Evolutionary conservation across 2,888 invertebrate genomes (phyloP), one percentile per base, ranked within the genome.

Genomic region (Heliothis peltigera): DNA sequence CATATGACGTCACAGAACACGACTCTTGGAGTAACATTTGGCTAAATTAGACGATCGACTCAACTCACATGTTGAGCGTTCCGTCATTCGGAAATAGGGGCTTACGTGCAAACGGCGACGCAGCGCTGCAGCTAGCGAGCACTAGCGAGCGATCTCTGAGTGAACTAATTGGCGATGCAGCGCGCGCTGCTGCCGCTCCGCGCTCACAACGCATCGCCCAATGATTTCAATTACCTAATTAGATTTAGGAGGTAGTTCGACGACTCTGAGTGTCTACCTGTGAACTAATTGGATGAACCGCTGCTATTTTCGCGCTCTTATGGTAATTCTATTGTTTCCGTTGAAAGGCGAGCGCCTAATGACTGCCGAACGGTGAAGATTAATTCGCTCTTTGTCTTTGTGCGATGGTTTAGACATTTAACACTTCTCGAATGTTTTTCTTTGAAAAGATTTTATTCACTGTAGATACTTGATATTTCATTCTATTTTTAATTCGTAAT

Each of bases 201-300:
- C 64, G 58, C 65, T 72, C 70, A 42, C 61, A 64, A 69, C 74
- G 70, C 80, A 73, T 58, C 64, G 74, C 59, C 80, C 84, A 85
- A 87, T 89, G 87, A 90, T 91, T 91, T 89, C 90, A 92, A 91
- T 91, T 89, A 89, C 88, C 80, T 89, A 88, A 90, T 91, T 91
- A 89, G 84, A 89, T 89, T 87, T 85, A 86, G 84, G 80, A 71
- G 68, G 63, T 70, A 70, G 72, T 61, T 76, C 72, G 66, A 54
- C 76, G 55, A 62, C 56, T 59, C 56, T 54, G 80, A 74, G 76
- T 77, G 54, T 35, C 61, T 68, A 75, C 75, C 77, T 78, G 75
- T 67, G 69, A 78, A 73, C 82, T 86, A 84, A 87, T 87, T 87
- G 84, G 65, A 78, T 73, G 66, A 78, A 70, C 64, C 72, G 52